phyloP scores from a whole-genome alignment of 2,888 invertebrate species.

The Eulithis prunata region DNA sequence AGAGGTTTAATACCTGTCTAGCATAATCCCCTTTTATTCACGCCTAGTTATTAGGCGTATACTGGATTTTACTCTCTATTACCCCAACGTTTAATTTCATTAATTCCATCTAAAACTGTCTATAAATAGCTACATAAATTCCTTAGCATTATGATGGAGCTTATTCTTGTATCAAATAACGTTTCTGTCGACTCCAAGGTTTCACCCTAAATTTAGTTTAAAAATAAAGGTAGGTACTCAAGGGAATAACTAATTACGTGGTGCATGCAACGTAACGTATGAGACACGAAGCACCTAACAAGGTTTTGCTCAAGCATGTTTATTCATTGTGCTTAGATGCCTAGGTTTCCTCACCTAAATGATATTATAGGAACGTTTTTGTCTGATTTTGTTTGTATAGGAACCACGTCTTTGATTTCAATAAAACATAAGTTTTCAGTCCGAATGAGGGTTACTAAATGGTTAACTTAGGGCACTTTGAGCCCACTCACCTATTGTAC shows the following conservation, averaged over 20 bases:
- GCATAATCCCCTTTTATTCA: slow-evolving; percentile 32
- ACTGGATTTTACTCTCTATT: background rate
- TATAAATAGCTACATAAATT: background rate
- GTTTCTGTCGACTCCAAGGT: too few species aligned
- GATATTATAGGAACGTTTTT: background rate
- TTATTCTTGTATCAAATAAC: too few species aligned
- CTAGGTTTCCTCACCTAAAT: background rate
- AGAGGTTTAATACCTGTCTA: slow-evolving; percentile 25
- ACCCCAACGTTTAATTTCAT: background rate
- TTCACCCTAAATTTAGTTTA: too few species aligned
- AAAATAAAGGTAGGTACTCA: too few species aligned
- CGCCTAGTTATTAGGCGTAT: slow-evolving; percentile 20
- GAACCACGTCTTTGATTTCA: too few species aligned
- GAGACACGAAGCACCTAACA: slow-evolving; percentile 16
- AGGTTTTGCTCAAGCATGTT: slow-evolving; percentile 20
- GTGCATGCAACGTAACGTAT: slow-evolving; percentile 8
- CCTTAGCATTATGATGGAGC: background rate
- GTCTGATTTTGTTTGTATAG: too few species aligned
- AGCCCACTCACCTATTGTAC: too few species aligned
- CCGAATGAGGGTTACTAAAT: too few species aligned
- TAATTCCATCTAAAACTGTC: background rate
- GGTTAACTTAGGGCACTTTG: too few species aligned
- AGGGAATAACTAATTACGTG: slow-evolving; percentile 5
- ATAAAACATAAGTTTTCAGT: too few species aligned
- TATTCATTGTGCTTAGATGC: background rate